These are phyloP conservation scores for Amiota communis DNA, from an alignment of 2,888 invertebrate species.

Conservation along the genomic window DNA sequence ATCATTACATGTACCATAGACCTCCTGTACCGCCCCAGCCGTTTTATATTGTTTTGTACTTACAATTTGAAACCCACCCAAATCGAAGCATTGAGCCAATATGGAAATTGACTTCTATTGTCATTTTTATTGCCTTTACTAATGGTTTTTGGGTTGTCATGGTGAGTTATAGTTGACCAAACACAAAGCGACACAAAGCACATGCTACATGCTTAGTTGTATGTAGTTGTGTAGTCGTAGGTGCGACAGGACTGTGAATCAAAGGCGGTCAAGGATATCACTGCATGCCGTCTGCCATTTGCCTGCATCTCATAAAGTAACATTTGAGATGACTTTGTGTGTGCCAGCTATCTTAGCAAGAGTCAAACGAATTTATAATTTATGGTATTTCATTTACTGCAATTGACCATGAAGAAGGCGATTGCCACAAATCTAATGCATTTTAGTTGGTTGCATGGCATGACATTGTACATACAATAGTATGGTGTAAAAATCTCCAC, in stretches of 20 bases:
- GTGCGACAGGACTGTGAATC: slow-evolving; percentile 40
- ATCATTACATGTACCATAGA: not conserved
- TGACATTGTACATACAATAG: not conserved
- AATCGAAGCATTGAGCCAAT: slow-evolving; percentile 43
- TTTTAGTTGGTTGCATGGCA: not conserved
- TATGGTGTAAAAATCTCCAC: no score
- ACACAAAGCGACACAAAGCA: slow-evolving; percentile 33
- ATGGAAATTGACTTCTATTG: slow-evolving; percentile 66
- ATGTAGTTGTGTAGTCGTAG: slow-evolving; percentile 32
- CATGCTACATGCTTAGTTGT: slow-evolving; percentile 40
- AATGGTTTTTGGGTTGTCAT: slow-evolving; percentile 64
- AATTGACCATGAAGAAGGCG: slow-evolving; percentile 56
- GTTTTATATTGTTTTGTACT: not conserved
- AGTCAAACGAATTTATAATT: slow-evolving; percentile 67
- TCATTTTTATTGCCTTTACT: slow-evolving; percentile 65
- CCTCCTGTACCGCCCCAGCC: slow-evolving; percentile 5
- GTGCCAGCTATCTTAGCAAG: slow-evolving; percentile 53
- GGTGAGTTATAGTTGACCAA: slow-evolving; percentile 59
- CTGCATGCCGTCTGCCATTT: slow-evolving; percentile 24
- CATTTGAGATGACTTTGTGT: slow-evolving; percentile 39
- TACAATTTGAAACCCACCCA: slow-evolving; percentile 24
- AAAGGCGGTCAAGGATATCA: slow-evolving; percentile 65
- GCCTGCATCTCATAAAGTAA: slow-evolving; percentile 39
- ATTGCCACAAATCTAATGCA: slow-evolving; percentile 1
- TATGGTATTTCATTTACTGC: slow-evolving; percentile 60